Base-by-base conservation (phyloP, 2,888 invertebrate genomes). In the Hyposoter didymator region DNA sequence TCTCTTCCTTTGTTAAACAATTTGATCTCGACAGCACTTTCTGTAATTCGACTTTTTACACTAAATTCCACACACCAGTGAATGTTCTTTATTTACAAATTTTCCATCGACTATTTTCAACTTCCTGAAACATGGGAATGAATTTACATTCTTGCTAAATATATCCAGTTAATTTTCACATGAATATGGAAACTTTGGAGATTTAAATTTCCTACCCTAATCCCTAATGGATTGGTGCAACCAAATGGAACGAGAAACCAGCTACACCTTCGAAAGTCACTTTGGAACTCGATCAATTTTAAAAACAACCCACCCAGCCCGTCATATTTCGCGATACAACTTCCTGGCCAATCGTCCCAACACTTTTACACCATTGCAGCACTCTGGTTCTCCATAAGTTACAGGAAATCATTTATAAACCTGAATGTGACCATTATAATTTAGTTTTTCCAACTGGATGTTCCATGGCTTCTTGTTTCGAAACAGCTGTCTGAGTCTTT, bases 21-120 rank as follows among this genome's bases (percentile, higher is more conserved):
- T 43, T 72, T 72, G 43, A 59, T 78, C 72, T 22, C 19, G 66
- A 45, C 32, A 59, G 35, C 22, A 39, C 47, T 49, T 8, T 8
- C 8, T 43, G 28, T n/a, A 0, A 28, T 67, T 78, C 49, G 17
- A 35, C 17, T 67, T 52, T 78, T 22, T 55, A 22, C 28, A 47
- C 22, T 55, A 19, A 55, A 12, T 4, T 49, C 22, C 66, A 12
- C 22, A 28, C 47, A 7, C 7, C 7, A 8, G 32, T n/a, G 1
- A 64, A 22, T 32, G 32, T n/a, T 7, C 28, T 6, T 59, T 1
- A 22, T 45, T 5, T 1, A 32, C 17, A 64, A 64, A 19, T 35
- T 64, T 64, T 14, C 47, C 47, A 59, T 75, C 12, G 28, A 35
- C 10, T 35, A 6, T 52, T 52, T 49, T 8, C 35, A 19, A 52